Base-by-base conservation (phyloP, 2,888 invertebrate genomes). In the Amphipyra berbera region DNA sequence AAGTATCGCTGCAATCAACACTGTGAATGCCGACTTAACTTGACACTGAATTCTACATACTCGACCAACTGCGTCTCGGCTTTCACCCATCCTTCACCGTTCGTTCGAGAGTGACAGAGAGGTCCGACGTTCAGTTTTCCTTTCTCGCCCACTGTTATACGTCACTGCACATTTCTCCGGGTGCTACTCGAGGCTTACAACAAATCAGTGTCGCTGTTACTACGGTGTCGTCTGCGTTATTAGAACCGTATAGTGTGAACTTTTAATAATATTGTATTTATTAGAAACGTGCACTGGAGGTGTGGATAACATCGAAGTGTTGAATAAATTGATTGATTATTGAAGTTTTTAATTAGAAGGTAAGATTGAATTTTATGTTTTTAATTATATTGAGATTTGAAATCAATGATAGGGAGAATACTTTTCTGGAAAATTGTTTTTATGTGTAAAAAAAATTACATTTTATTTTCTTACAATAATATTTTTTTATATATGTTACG, bases 11-110 rank as follows among this genome's bases (percentile, higher is more conserved):
- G 52, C 48, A 55, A 67, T 54, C 61, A 55, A 61, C 63, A 76
- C 75, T 82, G 76, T 68, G 61, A 83, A 82, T 81, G 76, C 76
- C 72, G 75, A 76, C 76, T 82, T 81, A 81, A 82, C 83, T 88
- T 94, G 92, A 92, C 92, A 94, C 91, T 92, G 78, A 90, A 93
- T 90, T 90, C 93, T 89, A 93, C 92, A 93, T 92, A 92, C 72
- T 75, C 92, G 89, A 72, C 87, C 89, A 87, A 92, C 86, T 90
- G 90, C 83, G 88, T 90, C 89, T 86, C 78, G 77, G 85, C 85
- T 87, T 87, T 87, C 85, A 78, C 81, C 88, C 76, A 78, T 92
- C 92, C 85, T 85, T 88, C 80, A 86, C 88, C 50, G 47, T 81
- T 82, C 44, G 67, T 68, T 72, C 35, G 52, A 12, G 87, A 79